Base-by-base conservation (phyloP, 2,888 invertebrate species). In the Podotricha telesiphe region DNA sequence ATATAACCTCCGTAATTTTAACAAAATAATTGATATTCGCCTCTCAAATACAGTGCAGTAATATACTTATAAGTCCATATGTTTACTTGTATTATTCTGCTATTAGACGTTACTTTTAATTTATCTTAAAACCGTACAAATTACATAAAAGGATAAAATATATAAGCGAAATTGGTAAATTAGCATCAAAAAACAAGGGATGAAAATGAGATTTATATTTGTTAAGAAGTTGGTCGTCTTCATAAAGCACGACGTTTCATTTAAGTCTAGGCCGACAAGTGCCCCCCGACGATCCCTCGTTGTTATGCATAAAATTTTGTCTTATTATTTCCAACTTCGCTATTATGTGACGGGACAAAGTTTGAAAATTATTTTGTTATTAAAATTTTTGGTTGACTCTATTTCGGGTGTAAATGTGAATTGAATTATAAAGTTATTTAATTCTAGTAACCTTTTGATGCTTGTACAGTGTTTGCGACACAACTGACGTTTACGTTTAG, bases 261-360 rank as follows among this genome's bases (percentile, higher is more conserved):
- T 90, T 89, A 88, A 91, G 89, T 89, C 91, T 91, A 90, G 90
- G 87, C 82, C 85, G 90, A 89, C 89, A 89, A 91, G 88, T 87
- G 89, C 85, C 85, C 80, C 85, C 84, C 76, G 77, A 78, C 74
- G 78, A 80, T 83, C 83, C 84, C 89, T 89, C 90, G 89, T 89
- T 89, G 89, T 90, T 91, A 90, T 91, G 92, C 92, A 92, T 92
- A 91, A 91, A 91, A 91, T 92, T 91, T 90, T 89, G 91, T 90
- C 91, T 91, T 92, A 92, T 92, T 91, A 91, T 91, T 91, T 88
- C 86, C 85, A 91, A 92, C 91, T 92, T 91, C 83, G 89, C 89
- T 88, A 91, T 92, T 92, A 92, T 91, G 89, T 89, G 91, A 91
- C 90, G 89, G 88, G 88, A 83, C 83, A 80, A 85, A 91, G 91